A percentile compares a stretch with the other conserved stretches of the same genome.
phyloP scores from a whole-genome alignment of 2,113 vertebrate genomes.

The Poeciliopsis turrubarensis region DNA sequence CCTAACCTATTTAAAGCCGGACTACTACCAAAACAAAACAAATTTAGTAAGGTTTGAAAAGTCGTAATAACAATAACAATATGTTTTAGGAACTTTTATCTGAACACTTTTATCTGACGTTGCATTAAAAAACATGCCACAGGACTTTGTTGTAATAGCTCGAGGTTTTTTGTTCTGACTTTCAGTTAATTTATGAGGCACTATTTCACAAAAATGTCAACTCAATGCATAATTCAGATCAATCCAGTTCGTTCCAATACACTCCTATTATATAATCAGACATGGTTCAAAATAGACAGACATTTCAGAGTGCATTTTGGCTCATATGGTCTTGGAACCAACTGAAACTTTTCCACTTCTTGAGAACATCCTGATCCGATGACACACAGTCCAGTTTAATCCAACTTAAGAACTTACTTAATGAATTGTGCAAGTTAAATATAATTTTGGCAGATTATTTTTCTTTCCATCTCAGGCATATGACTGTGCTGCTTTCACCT shows the following conservation, averaged over 20 bases:
- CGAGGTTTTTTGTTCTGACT: slow-evolving; percentile 17
- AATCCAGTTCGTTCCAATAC: background rate
- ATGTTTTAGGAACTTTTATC: background rate
- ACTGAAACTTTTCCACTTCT: slow-evolving; percentile 44
- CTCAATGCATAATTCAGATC: background rate
- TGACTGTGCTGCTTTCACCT: no score
- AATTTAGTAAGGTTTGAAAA: background rate
- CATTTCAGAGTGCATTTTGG: slow-evolving; percentile 27
- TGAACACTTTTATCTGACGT: background rate
- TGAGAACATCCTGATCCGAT: slow-evolving; percentile 17
- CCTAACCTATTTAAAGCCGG: background rate
- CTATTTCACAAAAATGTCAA: background rate
- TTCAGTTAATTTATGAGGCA: background rate
- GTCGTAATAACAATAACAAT: background rate
- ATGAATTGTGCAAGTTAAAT: background rate
- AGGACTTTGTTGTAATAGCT: background rate
- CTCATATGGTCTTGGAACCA: slow-evolving; percentile 41
- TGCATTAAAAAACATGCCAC: background rate
- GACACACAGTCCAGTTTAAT: background rate
- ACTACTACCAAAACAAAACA: background rate
- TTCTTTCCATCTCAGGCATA: no score
- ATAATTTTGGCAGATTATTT: background rate
- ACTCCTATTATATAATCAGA: background rate
- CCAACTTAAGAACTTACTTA: background rate
- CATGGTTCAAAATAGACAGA: slow-evolving; percentile 19